phyloP scores from a whole-genome alignment of 2,888 invertebrate genomes.

The Chymomyza fuscimana region DNA sequence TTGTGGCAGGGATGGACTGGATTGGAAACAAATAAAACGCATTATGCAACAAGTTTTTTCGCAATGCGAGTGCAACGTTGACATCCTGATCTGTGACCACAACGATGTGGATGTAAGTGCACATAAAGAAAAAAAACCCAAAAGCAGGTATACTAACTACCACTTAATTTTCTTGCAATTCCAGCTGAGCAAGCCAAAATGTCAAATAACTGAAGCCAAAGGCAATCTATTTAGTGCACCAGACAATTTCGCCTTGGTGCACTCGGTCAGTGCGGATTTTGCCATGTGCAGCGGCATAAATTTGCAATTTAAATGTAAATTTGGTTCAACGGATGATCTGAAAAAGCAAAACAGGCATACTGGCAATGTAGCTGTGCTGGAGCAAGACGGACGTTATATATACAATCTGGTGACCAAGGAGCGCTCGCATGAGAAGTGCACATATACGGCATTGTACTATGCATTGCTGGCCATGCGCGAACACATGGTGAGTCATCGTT shows the following conservation, averaged over 20 bases:
- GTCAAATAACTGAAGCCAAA: conserved; percentile 78
- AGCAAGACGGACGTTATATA: conserved; percentile 79
- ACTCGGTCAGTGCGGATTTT: conserved; percentile 83
- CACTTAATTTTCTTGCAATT: not conserved
- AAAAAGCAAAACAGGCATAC: conserved; percentile 72
- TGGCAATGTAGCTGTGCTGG: conserved; percentile 81
- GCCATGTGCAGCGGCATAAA: conserved; percentile 82
- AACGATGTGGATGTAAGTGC: conserved; percentile 51
- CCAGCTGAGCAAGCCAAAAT: conserved; percentile 62
- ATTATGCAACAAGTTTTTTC: conserved; percentile 69
- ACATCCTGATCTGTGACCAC: conserved; percentile 69
- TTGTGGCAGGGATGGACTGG: conserved; percentile 83
- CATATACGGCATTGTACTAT: conserved; percentile 79
- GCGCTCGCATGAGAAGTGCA: conserved; percentile 81
- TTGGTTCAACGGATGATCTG: conserved; percentile 70
- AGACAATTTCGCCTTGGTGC: conserved; percentile 81
- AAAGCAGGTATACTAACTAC: not conserved
- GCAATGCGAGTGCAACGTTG: conserved; percentile 66
- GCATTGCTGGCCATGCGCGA: conserved; percentile 79
- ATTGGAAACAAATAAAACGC: conserved; percentile 82
- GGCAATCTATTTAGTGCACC: conserved; percentile 81
- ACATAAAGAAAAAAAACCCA: not conserved
- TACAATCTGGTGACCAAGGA: conserved; percentile 84
- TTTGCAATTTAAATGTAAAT: conserved; percentile 77
- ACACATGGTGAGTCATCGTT: conserved; percentile 74